Evolutionary conservation across 2,888 invertebrate genomes (phyloP), one percentile per base, ranked within the genome.

Genomic region (Coremacera marginata): DNA sequence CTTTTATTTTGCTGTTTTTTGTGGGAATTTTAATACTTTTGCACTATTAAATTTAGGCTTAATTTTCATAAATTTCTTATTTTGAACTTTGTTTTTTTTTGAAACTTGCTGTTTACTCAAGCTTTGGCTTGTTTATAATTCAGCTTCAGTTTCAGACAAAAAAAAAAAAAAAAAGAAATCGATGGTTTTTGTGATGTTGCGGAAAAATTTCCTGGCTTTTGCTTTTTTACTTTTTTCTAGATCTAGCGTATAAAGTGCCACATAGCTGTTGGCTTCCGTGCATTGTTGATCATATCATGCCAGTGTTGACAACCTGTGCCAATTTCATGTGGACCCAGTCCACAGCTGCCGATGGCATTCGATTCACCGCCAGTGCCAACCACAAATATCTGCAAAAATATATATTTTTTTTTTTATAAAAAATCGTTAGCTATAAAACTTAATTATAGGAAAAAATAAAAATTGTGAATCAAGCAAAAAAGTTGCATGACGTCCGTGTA

Each of bases 251-350:
- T 91, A 80, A 93, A 94, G 90, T 97, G 97, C 97, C 97, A 97
- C 93, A 95, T 95, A 82, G 96, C 95, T 82, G 95, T 94, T 25
- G 96, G 94, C 88, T 96, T 96, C 83, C 96, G 92, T 65, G 95
- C 95, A 89, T 95, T 95, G 85, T 95, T 94, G 72, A 94, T 93
- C 95, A 97, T 96, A 85, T 96, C 95, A 81, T 94, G 92, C 97
- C 97, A 97, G 90, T 97, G 97, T 82, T 95, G 94, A 75, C 94
- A 93, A 84, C 89, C 89, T 14, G 88, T 87, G 44, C 90, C 84
- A 91, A 82, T 88, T 76, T 90, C 90, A 81, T 88, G 88, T 57
- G 89, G 88, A 11, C 90, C 90, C 77, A 90, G 85, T 65, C 90
- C 89, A 78, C 89, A 89, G 78, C 88, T 89, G 76, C 89, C 89